Evolutionary conservation across 2,113 vertebrate species (phyloP).

Genomic region (Muscicapa adusta): DNA sequence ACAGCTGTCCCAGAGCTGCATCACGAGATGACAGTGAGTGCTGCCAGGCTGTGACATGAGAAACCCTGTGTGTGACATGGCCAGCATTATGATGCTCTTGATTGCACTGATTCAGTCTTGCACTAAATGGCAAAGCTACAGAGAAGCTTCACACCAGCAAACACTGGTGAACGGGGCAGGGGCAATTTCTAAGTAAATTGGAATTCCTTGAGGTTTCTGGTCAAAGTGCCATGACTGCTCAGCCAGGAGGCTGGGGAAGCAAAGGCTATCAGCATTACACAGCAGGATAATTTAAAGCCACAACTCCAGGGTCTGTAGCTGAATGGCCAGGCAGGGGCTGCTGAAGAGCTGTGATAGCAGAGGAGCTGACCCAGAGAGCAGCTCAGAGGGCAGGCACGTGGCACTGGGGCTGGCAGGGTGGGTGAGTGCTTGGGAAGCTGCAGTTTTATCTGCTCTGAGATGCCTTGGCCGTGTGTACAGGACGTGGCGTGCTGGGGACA

Average conservation of each 20-base stretch:
- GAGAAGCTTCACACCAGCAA: background rate
- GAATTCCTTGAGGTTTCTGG: background rate
- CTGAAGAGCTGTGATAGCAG: slow-evolving; percentile 28
- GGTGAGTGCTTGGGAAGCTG: background rate
- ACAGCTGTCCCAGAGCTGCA: background rate
- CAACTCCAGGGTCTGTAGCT: background rate
- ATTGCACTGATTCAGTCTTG: background rate
- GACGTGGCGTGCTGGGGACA: background rate
- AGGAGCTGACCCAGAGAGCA: background rate
- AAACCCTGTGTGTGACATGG: background rate
- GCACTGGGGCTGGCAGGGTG: background rate
- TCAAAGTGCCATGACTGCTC: background rate
- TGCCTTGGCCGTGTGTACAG: background rate
- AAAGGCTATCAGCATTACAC: background rate
- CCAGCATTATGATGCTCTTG: background rate
- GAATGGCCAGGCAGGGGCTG: slow-evolving; percentile 40
- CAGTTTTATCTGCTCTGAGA: background rate
- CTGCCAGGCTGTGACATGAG: background rate
- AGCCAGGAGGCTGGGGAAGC: background rate
- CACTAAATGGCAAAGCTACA: background rate
- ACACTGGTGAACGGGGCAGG: background rate
- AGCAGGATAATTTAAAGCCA: background rate
- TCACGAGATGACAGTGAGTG: background rate
- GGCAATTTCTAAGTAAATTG: background rate
- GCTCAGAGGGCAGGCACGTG: background rate